Evolutionary conservation across 2,113 vertebrate genomes (phyloP).

Genomic region (Ophiodon elongatus): DNA sequence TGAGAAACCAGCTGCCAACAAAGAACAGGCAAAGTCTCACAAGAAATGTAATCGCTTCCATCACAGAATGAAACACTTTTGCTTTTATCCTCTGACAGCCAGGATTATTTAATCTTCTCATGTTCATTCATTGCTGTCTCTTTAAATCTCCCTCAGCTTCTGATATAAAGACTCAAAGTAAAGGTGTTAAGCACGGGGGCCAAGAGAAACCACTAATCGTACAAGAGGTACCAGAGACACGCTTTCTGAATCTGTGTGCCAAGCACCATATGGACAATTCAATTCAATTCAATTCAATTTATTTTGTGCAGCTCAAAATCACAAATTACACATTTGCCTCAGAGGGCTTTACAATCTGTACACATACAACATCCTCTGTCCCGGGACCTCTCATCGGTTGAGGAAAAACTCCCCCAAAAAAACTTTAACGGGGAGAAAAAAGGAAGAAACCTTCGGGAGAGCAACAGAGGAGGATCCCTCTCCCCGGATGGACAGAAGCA

Average conservation of each 20-base stretch:
- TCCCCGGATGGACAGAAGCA: too few species aligned
- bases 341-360: too few species aligned
- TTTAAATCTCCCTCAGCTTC: constrained; percentile 48
- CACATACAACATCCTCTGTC: too few species aligned
- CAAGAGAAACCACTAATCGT: constrained; percentile 66
- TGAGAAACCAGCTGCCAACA: constrained; percentile 62
- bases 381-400: too few species aligned
- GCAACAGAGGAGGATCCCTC: too few species aligned
- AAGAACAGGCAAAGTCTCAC: constrained; percentile 68
- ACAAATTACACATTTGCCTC: too few species aligned
- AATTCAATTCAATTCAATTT: too few species aligned
- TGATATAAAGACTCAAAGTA: constrained; percentile 63
- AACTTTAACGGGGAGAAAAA: too few species aligned
- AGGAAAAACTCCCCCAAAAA: too few species aligned
- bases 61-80: not conserved
- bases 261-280: not conserved
- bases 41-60: constrained; percentile 67
- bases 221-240: constrained; percentile 66
- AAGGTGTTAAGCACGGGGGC: constrained; percentile 53
- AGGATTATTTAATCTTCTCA: not conserved
- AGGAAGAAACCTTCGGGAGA: too few species aligned
- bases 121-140: constrained; percentile 20
- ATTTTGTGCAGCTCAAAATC: too few species aligned
- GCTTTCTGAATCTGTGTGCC: not conserved
- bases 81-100: not conserved